Base-by-base conservation (phyloP, 35 echinoderm and acorn worm species). In the Lytechinus variegatus region DNA sequence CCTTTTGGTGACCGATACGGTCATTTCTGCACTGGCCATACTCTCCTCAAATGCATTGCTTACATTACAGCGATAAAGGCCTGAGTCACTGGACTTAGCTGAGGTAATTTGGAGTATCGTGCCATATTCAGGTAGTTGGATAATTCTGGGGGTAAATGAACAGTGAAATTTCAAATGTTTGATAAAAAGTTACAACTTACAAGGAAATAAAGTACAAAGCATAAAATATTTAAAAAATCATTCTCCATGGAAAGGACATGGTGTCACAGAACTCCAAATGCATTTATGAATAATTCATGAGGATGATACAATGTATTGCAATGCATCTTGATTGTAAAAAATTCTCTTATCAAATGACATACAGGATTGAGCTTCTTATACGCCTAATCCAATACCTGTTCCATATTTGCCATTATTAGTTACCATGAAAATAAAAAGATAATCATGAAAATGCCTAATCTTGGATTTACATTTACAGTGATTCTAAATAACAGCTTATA, bases 31-130 rank as follows among this genome's bases (percentile, higher is more conserved):
- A 51, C 88, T 90, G 52, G 9, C 52, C 14, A 7, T 10, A 44
- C 88, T 90, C 29, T 44, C 88, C 24, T 54, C 88, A 10, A 52
- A 90, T 90, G 33, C 29, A 54, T 90, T 90, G 88, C 88, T 90
- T 12, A 54, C 88, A 44, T 54, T 90, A 54, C 88, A 90, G 88
- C 88, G 33, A 44, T 90, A 90, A 12, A 52, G 88, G 29, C 88
- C 88, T 54, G 88, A 90, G 88, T 90, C 88, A 10, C 88, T 54
- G 52, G 11, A 27, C 28, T 54, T 28, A 29, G 88, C 88, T 54
- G 88, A 90, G 88, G 88, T 90, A 90, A 90, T 90, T 51, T 90
- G 88, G 28, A 90, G 88, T 19, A 90, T 90, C 28, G 27, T 33
- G 52, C 88, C 52, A 90, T 54, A 44, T 27, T 44, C 88, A 44